These are phyloP conservation scores for Drosophila formosana DNA, from an alignment of 2,888 invertebrate species.

Conservation along the genomic window DNA sequence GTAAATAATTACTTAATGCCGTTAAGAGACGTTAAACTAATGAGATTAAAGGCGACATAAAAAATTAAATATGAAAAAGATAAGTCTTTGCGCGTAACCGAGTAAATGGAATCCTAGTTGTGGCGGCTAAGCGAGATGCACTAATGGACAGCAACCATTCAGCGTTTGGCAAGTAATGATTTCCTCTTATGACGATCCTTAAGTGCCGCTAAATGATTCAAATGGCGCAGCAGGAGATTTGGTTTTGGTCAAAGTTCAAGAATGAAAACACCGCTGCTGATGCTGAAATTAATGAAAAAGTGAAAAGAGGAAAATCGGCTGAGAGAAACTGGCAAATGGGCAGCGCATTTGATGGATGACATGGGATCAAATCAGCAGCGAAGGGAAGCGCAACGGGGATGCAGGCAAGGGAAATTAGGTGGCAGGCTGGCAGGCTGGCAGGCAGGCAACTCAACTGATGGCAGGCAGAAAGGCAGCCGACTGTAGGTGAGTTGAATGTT, in stretches of 20 bases:
- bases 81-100: too few relatives aligned
- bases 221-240: slow-evolving; percentile 71
- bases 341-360: slow-evolving; percentile 54
- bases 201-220: slow-evolving; percentile 57
- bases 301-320: slow-evolving; percentile 23
- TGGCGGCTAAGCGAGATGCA: not conserved
- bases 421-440: not conserved
- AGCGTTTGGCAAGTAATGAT: not conserved
- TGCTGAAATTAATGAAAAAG: slow-evolving; percentile 41
- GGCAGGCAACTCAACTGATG: not conserved
- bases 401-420: slow-evolving; percentile 9
- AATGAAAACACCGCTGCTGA: slow-evolving; percentile 29
- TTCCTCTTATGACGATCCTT: slow-evolving; percentile 7
- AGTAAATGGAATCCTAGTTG: too few relatives aligned
- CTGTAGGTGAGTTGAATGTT: slow-evolving; percentile 14
- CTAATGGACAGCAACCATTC: not conserved
- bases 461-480: slow-evolving; percentile 7
- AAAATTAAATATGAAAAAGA: too few relatives aligned
- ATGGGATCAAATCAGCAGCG: slow-evolving; percentile 22
- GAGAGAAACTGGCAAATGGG: slow-evolving; percentile 65
- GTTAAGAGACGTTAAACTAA: too few relatives aligned
- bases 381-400: slow-evolving; percentile 22
- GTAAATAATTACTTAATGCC: too few relatives aligned
- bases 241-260: slow-evolving; percentile 66
- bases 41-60: too few relatives aligned